These are phyloP conservation scores for Cerastis rubricosa DNA, from an alignment of 2,888 invertebrate genomes.

Conservation along the genomic window DNA sequence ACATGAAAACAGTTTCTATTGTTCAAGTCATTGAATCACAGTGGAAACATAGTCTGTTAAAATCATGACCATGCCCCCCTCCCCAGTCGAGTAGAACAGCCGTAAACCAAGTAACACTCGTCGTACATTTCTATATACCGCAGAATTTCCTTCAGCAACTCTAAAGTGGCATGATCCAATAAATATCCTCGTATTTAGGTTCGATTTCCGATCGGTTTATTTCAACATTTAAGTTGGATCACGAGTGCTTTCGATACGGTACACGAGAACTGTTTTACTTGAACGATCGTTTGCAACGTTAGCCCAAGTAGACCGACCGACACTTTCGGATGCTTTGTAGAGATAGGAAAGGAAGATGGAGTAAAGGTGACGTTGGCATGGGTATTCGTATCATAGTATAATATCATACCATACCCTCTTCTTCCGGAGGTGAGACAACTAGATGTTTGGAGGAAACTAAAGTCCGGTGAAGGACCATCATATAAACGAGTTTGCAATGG, in stretches of 20 bases:
- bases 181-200: slow-evolving; percentile 71
- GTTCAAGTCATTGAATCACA: slow-evolving; percentile 10
- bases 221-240: slow-evolving; percentile 80
- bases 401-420: background rate
- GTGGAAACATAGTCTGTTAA: slow-evolving; percentile 39
- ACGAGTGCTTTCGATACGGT: slow-evolving; percentile 83
- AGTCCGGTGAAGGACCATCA: background rate
- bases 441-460: background rate
- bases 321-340: slow-evolving; percentile 69
- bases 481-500: background rate
- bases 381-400: slow-evolving; percentile 3
- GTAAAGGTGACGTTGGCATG: slow-evolving; percentile 53
- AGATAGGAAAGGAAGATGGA: slow-evolving; percentile 65
- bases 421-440: background rate
- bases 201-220: slow-evolving; percentile 78
- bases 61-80: slow-evolving; percentile 47
- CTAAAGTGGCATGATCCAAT: slow-evolving; percentile 67
- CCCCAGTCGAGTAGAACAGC: slow-evolving; percentile 43
- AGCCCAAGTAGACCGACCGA: slow-evolving; percentile 69
- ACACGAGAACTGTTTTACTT: slow-evolving; percentile 89
- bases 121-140: slow-evolving; percentile 57
- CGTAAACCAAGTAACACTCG: slow-evolving; percentile 54
- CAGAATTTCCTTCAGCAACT: slow-evolving; percentile 63
- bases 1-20: slow-evolving; percentile 5
- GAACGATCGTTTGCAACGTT: slow-evolving; percentile 81